These are phyloP conservation scores for Tragelaphus buxtoni DNA, from an alignment of 2,113 vertebrate genomes.

Conservation along the genomic window DNA sequence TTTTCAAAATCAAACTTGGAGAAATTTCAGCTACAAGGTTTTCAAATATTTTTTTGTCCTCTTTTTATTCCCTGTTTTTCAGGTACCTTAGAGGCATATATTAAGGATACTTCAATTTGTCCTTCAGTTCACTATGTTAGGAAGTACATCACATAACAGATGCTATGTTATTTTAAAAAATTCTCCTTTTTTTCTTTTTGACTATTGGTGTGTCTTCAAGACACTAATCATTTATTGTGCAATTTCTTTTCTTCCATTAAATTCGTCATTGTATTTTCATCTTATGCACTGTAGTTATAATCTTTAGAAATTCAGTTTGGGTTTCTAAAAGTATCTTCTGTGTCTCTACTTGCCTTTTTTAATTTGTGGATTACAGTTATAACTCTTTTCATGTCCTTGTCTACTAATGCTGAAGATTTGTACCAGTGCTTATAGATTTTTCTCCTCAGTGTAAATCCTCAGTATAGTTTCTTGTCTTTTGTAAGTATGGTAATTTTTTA, in stretches of 20 bases:
- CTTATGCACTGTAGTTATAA: background rate
- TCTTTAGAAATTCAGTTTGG: background rate
- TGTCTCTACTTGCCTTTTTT: background rate
- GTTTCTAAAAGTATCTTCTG: background rate
- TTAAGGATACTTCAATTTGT: background rate
- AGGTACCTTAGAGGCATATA: background rate
- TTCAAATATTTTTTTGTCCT: background rate
- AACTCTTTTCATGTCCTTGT: background rate
- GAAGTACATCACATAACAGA: background rate
- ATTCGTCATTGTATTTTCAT: background rate
- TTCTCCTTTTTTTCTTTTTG: background rate
- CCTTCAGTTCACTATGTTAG: background rate
- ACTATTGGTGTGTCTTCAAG: background rate
- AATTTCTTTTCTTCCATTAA: background rate
- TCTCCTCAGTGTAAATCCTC: background rate
- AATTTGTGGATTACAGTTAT: background rate
- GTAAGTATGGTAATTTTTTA: background rate
- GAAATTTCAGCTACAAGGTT: background rate
- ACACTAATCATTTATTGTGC: background rate
- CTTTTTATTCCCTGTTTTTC: background rate
- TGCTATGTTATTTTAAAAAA: background rate
- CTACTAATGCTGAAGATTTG: background rate
- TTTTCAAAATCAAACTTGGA: background rate
- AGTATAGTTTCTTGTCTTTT: background rate
- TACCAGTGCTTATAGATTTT: background rate